Evolutionary conservation across 2,797 vertebrate species (phyloP).

Genomic region (Podarcis siculus): DNA sequence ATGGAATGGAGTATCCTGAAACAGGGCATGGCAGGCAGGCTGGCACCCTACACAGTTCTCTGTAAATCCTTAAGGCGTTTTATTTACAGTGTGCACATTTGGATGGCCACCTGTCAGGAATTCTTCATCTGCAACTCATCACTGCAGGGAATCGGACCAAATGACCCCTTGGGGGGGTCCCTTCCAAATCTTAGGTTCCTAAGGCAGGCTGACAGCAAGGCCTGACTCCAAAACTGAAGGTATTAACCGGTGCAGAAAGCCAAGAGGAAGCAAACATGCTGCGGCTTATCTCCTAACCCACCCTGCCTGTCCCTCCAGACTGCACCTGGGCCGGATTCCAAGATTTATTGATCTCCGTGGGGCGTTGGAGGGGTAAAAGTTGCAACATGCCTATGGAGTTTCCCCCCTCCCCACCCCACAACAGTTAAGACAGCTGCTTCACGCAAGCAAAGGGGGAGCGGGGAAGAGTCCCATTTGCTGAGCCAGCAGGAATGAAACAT

Average conservation of each 20-base stretch:
- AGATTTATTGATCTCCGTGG: not conserved
- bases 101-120: too few species aligned
- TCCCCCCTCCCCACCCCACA: not conserved
- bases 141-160: too few species aligned
- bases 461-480: not conserved
- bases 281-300: not conserved
- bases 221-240: not conserved
- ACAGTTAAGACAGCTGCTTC: conserved; percentile 1
- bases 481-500: conserved; percentile 7
- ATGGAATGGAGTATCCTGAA: too few species aligned
- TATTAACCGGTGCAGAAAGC: too few species aligned
- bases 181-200: too few species aligned
- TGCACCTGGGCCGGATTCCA: not conserved
- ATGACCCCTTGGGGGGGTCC: too few species aligned
- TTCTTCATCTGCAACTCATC: too few species aligned
- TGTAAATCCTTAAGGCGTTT: too few species aligned
- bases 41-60: too few species aligned
- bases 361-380: not conserved
- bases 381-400: not conserved
- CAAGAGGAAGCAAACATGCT: not conserved
- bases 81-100: too few species aligned
- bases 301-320: not conserved
- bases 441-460: not conserved
- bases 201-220: not conserved
- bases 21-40: too few species aligned